Evolutionary conservation across 1,140 invertebrate species (phyloP).

Genomic region (Pogonus chalceus): DNA sequence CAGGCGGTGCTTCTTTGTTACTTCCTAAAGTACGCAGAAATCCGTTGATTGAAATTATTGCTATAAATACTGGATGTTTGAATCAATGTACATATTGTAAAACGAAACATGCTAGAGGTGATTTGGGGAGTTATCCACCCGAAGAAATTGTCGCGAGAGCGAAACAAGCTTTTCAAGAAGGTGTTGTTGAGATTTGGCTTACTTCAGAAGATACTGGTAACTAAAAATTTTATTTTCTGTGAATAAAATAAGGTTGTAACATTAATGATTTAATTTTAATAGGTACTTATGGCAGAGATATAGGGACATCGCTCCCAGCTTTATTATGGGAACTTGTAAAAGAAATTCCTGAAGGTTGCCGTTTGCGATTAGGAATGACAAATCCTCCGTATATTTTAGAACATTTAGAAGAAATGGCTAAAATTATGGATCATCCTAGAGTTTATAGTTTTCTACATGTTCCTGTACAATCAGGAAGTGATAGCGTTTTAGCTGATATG

Average conservation of each 20-base stretch:
- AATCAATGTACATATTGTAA: conserved; percentile 99
- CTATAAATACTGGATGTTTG: conserved; percentile 94
- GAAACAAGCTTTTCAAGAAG: conserved; percentile 79
- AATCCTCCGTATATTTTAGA: conserved; percentile 98
- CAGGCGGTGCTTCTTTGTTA: conserved; percentile 73
- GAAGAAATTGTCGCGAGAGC: conserved; percentile 73
- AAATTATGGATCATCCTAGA: conserved; percentile 76
- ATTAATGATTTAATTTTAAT: conserved; percentile 12
- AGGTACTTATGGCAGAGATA: conserved; percentile 91
- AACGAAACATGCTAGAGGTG: conserved; percentile 93
- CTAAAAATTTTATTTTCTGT: conserved; percentile 6
- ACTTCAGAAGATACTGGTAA: conserved; percentile 92
- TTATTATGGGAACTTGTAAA: conserved; percentile 79
- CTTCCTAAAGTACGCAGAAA: conserved; percentile 94
- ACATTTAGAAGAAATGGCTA: conserved; percentile 83
- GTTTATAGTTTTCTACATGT: conserved; percentile 96
- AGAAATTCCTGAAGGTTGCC: conserved; percentile 83
- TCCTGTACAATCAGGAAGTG: conserved; percentile 93
- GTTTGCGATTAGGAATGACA: conserved; percentile 88
- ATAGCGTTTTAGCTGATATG: conserved; percentile 90
- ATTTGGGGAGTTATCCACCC: conserved; percentile 86
- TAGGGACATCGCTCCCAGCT: conserved; percentile 78
- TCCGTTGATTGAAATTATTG: conserved; percentile 93
- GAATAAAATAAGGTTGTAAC: conserved; percentile 1
- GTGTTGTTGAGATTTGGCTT: conserved; percentile 95